These are phyloP conservation scores for Eumerus sabulonum DNA, from an alignment of 2,888 invertebrate species.

Conservation along the genomic window DNA sequence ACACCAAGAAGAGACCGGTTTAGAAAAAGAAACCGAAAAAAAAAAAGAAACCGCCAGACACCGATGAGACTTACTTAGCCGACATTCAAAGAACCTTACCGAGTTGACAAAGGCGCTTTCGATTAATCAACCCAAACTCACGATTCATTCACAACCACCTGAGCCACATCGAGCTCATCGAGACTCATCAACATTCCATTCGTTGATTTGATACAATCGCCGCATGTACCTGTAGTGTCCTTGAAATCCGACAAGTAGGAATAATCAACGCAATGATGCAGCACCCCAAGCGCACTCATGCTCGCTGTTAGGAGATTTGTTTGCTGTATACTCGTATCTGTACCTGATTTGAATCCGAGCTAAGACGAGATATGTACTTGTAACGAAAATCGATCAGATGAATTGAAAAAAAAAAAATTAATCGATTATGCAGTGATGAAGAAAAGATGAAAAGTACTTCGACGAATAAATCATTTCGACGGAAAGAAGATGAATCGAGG, in stretches of 20 bases:
- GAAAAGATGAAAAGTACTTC: too few relatives aligned
- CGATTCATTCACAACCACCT: constrained; percentile 19
- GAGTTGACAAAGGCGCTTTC: constrained; percentile 12
- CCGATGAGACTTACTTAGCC: constrained; percentile 5
- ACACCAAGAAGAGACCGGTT: not conserved
- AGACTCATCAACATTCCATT: constrained; percentile 32
- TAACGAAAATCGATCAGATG: too few relatives aligned
- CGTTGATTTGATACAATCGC: constrained; percentile 15
- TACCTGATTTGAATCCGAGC: too few relatives aligned
- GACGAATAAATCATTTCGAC: too few relatives aligned
- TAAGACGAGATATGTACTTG: too few relatives aligned
- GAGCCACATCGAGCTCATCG: constrained; percentile 3
- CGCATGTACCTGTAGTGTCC: constrained; percentile 10
- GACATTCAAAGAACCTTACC: constrained; percentile 19
- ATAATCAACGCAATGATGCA: constrained; percentile 2
- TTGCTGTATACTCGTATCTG: too few relatives aligned
- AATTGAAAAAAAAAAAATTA: too few relatives aligned
- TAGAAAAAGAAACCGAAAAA: too few relatives aligned
- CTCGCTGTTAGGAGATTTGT: too few relatives aligned
- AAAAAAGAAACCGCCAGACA: not conserved
- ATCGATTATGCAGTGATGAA: too few relatives aligned
- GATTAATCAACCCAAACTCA: constrained; percentile 5
- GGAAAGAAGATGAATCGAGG: too few relatives aligned
- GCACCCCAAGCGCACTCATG: too few relatives aligned
- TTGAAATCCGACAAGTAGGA: constrained; percentile 15